Conservation (phyloP, 1,140 invertebrate species). For the Lepidurus couesii region DNA sequence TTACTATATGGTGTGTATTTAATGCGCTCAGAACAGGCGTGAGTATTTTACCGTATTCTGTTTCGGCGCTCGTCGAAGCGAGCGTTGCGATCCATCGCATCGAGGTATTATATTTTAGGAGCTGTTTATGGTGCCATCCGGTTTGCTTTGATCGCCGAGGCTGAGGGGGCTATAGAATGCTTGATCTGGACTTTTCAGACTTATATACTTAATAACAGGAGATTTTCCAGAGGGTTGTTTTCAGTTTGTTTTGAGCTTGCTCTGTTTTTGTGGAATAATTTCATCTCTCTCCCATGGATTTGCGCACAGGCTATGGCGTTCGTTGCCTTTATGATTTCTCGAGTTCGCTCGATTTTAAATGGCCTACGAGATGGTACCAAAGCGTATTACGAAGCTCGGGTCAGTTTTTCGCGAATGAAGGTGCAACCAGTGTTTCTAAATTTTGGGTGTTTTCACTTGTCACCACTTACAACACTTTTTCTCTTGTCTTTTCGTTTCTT, state of each 20-base stretch:
- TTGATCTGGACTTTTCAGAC: too few species aligned
- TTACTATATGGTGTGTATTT: slow-evolving; percentile 24
- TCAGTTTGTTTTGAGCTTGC: neutral
- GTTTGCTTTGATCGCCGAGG: neutral
- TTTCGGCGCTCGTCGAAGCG: slow-evolving; percentile 42
- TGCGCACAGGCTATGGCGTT: slow-evolving; percentile 43
- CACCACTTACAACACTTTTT: neutral
- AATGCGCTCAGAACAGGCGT: slow-evolving; percentile 1
- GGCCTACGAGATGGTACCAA: slow-evolving; percentile 27
- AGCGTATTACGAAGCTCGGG: slow-evolving; percentile 29
- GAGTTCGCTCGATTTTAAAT: slow-evolving; percentile 28
- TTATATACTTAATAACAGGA: too few species aligned
- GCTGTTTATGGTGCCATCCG: neutral
- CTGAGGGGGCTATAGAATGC: too few species aligned
- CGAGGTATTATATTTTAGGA: slow-evolving; percentile 33
- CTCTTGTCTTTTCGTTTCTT: neutral
- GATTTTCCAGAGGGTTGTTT: neutral
- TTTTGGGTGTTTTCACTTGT: neutral
- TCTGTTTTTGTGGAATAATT: slow-evolving; percentile 24
- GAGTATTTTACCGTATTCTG: slow-evolving; percentile 9
- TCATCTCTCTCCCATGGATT: slow-evolving; percentile 30
- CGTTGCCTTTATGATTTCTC: slow-evolving; percentile 45
- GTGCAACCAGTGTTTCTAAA: neutral
- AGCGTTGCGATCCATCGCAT: slow-evolving; percentile 28
- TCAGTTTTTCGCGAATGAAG: slow-evolving; percentile 29